These are phyloP conservation scores for Scarus forsteni DNA, from an alignment of 2,797 vertebrate genomes.

Conservation along the genomic window DNA sequence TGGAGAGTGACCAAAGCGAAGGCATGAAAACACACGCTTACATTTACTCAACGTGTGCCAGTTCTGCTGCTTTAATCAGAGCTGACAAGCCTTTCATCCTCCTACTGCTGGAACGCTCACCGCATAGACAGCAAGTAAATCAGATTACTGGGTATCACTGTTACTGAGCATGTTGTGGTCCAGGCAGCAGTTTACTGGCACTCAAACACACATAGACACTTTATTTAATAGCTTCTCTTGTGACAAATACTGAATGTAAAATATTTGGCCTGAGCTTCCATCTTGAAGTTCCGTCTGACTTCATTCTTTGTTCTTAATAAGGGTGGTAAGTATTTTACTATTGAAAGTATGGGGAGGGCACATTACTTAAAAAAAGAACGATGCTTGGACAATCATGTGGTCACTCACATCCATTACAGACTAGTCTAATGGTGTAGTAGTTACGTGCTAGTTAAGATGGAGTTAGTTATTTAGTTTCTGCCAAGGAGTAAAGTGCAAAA, in stretches of 20 bases:
- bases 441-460: no score
- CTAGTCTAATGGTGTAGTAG: no score
- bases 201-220: constrained; percentile 15
- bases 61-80: constrained; percentile 63
- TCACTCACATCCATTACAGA: no score
- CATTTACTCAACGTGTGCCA: constrained; percentile 56
- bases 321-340: background rate
- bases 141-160: constrained; percentile 67
- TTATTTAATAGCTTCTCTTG: constrained; percentile 31
- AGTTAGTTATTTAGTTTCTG: no score
- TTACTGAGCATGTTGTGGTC: constrained; percentile 48
- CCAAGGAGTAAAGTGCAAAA: no score
- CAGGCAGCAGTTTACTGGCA: constrained; percentile 29
- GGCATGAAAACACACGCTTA: constrained; percentile 42
- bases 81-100: constrained; percentile 77
- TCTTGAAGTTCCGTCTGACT: no score
- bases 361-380: no score
- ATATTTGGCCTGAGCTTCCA: no score
- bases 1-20: constrained; percentile 76
- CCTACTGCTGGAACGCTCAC: constrained; percentile 64
- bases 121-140: constrained; percentile 58
- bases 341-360: no score
- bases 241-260: no score
- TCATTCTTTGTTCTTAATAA: no score
- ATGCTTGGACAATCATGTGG: no score